These are phyloP conservation scores for Triplophysa bombifrons DNA, from an alignment of 2,797 vertebrate genomes.

Conservation along the genomic window DNA sequence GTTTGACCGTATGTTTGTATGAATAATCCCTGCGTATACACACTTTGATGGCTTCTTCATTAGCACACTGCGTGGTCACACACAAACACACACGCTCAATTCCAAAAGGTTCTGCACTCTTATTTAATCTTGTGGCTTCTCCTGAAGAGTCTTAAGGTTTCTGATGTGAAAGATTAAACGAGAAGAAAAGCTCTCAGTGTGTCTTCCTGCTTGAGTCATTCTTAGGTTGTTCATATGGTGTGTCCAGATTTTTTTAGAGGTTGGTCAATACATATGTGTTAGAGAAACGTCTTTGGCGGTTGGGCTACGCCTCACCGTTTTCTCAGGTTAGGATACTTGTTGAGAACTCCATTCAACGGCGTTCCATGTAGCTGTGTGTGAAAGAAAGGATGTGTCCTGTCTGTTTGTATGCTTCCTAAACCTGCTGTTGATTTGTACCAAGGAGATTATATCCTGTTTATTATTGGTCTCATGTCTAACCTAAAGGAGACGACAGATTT, in stretches of 20 bases:
- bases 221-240: background rate
- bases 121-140: constrained; percentile 64
- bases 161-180: constrained; percentile 68
- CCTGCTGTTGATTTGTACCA: too few relatives aligned
- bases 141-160: constrained; percentile 59
- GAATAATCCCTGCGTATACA: constrained; percentile 63
- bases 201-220: constrained; percentile 1
- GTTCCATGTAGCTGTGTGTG: background rate
- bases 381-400: background rate
- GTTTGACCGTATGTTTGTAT: constrained; percentile 54
- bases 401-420: too few relatives aligned
- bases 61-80: constrained; percentile 30
- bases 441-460: too few relatives aligned
- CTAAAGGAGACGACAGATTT: too few relatives aligned
- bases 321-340: background rate
- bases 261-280: background rate
- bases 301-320: too few relatives aligned
- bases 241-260: background rate
- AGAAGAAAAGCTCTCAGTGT: constrained; percentile 41
- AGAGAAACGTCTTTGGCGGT: background rate
- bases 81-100: constrained; percentile 44
- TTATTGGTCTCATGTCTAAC: too few relatives aligned
- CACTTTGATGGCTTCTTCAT: constrained; percentile 45
- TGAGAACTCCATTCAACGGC: background rate
- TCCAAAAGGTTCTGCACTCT: constrained; percentile 62